phyloP scores from a whole-genome alignment of 2,113 vertebrate species.

The Triplophysa dalaica region DNA sequence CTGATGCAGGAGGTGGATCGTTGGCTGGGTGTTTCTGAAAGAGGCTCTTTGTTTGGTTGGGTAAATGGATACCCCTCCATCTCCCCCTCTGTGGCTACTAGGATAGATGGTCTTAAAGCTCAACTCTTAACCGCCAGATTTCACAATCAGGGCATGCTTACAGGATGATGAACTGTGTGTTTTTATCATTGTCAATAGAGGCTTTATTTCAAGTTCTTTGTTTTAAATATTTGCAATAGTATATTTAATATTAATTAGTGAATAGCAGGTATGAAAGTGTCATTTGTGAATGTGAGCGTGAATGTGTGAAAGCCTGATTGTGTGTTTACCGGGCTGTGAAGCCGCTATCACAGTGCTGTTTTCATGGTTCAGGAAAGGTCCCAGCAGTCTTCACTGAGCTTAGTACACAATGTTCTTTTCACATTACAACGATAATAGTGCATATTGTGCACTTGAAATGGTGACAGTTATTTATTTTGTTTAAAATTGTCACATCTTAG shows the following conservation, averaged over 20 bases:
- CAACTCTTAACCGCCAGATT: constrained; percentile 7
- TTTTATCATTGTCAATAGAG: neutral
- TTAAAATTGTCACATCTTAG: no score
- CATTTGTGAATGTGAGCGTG: neutral
- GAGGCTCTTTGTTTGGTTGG: constrained; percentile 66
- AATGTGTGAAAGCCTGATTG: neutral
- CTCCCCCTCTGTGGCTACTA: constrained; percentile 16
- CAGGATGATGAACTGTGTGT: neutral
- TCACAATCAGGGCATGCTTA: neutral
- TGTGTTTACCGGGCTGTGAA: neutral
- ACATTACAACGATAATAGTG: neutral
- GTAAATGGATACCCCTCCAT: constrained; percentile 55
- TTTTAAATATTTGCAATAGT: neutral
- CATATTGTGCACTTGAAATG: no score
- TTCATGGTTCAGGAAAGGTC: constrained; percentile 2
- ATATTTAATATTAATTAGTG: neutral
- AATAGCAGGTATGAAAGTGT: neutral
- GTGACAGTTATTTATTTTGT: no score
- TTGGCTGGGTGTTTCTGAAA: constrained; percentile 61
- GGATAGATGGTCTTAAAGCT: constrained; percentile 20
- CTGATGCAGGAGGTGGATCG: constrained; percentile 47
- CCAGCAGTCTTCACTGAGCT: neutral
- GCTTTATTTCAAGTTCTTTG: neutral
- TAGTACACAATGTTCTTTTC: neutral
- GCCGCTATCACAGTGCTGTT: neutral